phyloP scores from a whole-genome alignment of 1,140 invertebrate species.

The Drosophila kanapiae region DNA sequence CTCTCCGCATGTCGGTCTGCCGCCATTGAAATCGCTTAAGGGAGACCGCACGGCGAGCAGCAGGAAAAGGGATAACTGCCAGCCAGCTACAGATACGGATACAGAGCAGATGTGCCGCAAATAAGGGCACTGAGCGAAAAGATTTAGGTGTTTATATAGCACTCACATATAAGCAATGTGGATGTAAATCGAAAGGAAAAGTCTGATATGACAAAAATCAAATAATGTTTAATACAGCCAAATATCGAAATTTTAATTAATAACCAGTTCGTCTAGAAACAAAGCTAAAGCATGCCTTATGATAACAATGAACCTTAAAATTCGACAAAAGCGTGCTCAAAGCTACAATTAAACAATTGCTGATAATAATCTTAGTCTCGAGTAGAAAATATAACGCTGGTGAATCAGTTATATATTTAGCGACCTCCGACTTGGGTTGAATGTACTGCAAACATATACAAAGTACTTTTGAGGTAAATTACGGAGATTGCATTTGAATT shows the following conservation, averaged over 20 bases:
- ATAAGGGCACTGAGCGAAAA: slow-evolving; percentile 14
- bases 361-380: slow-evolving; percentile 10
- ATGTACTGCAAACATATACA: neutral
- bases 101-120: slow-evolving; percentile 23
- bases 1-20: slow-evolving; percentile 11
- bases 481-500: neutral
- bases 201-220: no score
- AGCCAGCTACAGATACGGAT: slow-evolving; percentile 13
- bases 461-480: neutral
- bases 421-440: neutral
- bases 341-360: slow-evolving; percentile 19
- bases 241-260: no score
- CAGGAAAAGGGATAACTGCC: slow-evolving; percentile 28
- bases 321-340: slow-evolving; percentile 9
- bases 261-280: neutral
- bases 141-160: neutral
- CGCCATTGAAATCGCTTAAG: slow-evolving; percentile 29
- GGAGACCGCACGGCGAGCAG: slow-evolving; percentile 13
- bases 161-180: neutral
- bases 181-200: no score
- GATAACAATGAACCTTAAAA: slow-evolving; percentile 15
- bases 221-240: no score
- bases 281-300: neutral
- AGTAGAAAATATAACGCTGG: neutral
- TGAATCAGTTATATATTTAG: slow-evolving; percentile 13